Evolutionary conservation across 2,888 invertebrate species (phyloP).

Genomic region (Lasioglossum villosulum): DNA sequence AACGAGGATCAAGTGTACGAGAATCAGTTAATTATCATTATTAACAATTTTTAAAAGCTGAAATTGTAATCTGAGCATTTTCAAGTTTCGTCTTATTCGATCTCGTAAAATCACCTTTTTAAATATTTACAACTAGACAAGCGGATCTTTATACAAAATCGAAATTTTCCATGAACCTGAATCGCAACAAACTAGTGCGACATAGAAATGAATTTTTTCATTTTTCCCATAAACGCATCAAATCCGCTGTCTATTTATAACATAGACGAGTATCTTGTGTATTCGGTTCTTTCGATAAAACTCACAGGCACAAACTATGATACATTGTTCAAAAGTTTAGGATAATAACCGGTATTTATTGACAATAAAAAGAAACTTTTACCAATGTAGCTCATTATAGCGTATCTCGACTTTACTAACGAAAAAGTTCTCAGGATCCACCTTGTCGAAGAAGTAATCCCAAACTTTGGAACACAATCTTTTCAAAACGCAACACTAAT

Average conservation of each 20-base stretch:
- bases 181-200: too few relatives aligned
- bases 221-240: too few relatives aligned
- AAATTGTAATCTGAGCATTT: neutral
- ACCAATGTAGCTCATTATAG: neutral
- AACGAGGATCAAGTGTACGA: neutral
- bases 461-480: neutral
- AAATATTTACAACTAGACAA: neutral
- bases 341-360: neutral
- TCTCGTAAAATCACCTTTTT: neutral
- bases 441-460: neutral
- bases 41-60: neutral
- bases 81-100: neutral
- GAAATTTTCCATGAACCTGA: too few relatives aligned
- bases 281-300: neutral
- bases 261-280: neutral
- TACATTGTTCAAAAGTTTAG: constrained; percentile 4
- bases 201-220: too few relatives aligned
- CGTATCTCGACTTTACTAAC: neutral
- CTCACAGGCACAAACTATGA: neutral
- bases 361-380: neutral
- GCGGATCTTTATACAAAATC: too few relatives aligned
- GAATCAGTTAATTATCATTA: neutral
- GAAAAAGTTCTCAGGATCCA: neutral
- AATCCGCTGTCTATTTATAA: neutral
- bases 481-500: neutral